Conservation (phyloP, 2,888 invertebrate species). For the Isotomurus palustris region DNA sequence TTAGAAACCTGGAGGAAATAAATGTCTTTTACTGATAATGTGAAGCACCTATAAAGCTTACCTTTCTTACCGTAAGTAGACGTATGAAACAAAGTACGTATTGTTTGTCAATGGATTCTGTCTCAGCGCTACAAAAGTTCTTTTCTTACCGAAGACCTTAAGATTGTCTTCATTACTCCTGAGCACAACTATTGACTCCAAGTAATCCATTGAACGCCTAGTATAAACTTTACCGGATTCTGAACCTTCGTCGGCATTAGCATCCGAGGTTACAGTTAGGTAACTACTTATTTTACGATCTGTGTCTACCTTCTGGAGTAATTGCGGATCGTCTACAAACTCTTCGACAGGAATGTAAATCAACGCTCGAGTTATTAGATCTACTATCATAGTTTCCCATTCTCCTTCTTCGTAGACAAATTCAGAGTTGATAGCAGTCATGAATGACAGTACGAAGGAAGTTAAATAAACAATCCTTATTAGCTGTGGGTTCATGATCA, state of each 20-base stretch:
- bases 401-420: slow-evolving; percentile 4
- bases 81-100: slow-evolving; percentile 16
- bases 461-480: too few relatives aligned
- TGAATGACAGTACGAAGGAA: too few relatives aligned
- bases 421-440: neutral
- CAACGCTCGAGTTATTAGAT: neutral
- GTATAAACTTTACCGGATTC: neutral
- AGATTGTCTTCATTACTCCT: slow-evolving; percentile 10
- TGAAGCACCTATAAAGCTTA: too few relatives aligned
- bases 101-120: slow-evolving; percentile 10
- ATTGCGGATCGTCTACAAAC: slow-evolving; percentile 10
- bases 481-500: too few relatives aligned
- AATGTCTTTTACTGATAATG: too few relatives aligned
- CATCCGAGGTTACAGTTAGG: neutral
- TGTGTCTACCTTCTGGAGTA: slow-evolving; percentile 4
- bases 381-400: slow-evolving; percentile 4
- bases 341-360: slow-evolving; percentile 2
- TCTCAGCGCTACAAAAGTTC: slow-evolving; percentile 21
- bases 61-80: slow-evolving; percentile 13
- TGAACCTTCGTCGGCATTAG: neutral
- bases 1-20: slow-evolving; percentile 2
- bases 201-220: neutral
- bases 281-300: slow-evolving; percentile 3
- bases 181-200: slow-evolving; percentile 8
- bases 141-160: slow-evolving; percentile 8